phyloP scores from a whole-genome alignment of 2,113 vertebrate species.

The Elephas maximus region DNA sequence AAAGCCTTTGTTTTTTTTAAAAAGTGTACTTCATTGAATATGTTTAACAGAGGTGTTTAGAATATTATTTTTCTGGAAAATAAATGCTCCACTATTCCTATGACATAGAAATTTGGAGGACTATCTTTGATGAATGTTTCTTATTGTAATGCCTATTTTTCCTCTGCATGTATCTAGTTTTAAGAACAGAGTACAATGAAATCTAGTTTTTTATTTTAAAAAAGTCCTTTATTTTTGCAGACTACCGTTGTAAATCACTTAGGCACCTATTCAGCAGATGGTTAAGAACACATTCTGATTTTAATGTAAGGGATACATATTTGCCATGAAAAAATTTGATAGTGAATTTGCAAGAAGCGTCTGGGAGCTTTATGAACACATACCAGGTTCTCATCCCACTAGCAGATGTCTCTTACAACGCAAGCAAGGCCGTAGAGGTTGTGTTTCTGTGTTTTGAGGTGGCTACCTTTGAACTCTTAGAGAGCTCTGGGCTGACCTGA shows the following conservation, averaged over 20 bases:
- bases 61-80: slow-evolving; percentile 60
- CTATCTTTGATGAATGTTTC: slow-evolving; percentile 53
- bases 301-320: background rate
- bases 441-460: background rate
- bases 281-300: background rate
- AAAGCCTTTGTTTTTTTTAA: background rate
- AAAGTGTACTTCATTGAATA: slow-evolving; percentile 49
- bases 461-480: too few species aligned
- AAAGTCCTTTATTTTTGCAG: background rate
- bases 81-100: background rate
- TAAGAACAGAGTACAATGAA: slow-evolving; percentile 29
- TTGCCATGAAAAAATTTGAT: background rate
- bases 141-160: background rate
- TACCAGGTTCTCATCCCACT: background rate
- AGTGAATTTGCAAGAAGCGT: background rate
- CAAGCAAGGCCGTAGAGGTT: background rate
- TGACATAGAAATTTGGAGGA: slow-evolving; percentile 24
- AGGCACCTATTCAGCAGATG: background rate
- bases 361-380: background rate
- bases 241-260: background rate
- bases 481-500: background rate
- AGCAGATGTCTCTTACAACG: background rate
- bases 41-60: slow-evolving; percentile 34
- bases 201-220: background rate
- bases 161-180: slow-evolving; percentile 32